phyloP scores from a whole-genome alignment of 2,888 invertebrate genomes.

The Orchesellides sinensis region DNA sequence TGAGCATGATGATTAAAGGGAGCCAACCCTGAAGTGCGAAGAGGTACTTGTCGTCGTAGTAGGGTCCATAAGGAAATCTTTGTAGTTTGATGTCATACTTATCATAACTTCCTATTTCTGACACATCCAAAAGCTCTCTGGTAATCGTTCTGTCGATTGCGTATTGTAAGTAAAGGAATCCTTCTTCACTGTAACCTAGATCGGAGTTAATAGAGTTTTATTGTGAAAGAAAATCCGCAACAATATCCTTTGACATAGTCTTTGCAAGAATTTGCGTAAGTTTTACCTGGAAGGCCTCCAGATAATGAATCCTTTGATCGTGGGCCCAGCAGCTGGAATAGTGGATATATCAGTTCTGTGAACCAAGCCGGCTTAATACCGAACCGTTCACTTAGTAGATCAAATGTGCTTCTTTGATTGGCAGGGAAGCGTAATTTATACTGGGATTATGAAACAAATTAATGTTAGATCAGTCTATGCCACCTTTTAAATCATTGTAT shows the following conservation, averaged over 20 bases:
- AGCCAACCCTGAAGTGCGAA: slow-evolving; percentile 81
- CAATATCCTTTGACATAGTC: no score
- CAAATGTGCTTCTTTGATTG: slow-evolving; percentile 72
- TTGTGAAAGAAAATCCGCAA: not conserved
- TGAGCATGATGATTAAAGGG: slow-evolving; percentile 87
- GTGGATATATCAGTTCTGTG: slow-evolving; percentile 83
- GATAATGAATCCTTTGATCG: slow-evolving; percentile 76
- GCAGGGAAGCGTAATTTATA: slow-evolving; percentile 73
- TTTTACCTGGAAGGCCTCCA: slow-evolving; percentile 58
- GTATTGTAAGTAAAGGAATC: slow-evolving; percentile 84
- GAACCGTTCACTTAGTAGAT: slow-evolving; percentile 71
- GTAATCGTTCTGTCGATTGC: slow-evolving; percentile 79
- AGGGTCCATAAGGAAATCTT: slow-evolving; percentile 85
- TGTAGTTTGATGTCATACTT: slow-evolving; percentile 59
- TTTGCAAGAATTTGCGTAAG: not conserved
- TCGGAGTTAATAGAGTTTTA: no score
- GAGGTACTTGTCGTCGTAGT: slow-evolving; percentile 80
- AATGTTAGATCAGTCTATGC: not conserved
- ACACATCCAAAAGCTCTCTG: slow-evolving; percentile 48
- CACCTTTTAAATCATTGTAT: not conserved
- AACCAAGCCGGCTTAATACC: slow-evolving; percentile 79
- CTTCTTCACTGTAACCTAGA: slow-evolving; percentile 82
- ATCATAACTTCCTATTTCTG: slow-evolving; percentile 50
- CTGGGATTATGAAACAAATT: slow-evolving; percentile 28
- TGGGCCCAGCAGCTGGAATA: slow-evolving; percentile 84